Conservation (phyloP, 1,140 invertebrate genomes). For the Trypoxylus dichotomus region DNA sequence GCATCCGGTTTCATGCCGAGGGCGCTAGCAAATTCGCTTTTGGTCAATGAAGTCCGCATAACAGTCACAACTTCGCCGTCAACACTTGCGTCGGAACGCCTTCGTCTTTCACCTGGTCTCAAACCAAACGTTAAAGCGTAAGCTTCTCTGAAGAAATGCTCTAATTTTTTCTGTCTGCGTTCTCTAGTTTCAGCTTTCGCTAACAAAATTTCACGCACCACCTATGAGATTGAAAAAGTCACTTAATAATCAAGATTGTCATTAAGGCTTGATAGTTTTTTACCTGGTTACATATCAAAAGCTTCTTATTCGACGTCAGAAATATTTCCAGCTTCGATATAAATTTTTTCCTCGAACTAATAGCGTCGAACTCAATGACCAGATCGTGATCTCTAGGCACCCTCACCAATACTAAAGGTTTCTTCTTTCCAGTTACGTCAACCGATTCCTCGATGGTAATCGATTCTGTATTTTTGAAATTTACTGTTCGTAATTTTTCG, state of each 20-base stretch:
- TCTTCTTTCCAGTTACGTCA: slow-evolving; percentile 78
- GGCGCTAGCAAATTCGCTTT: slow-evolving; percentile 95
- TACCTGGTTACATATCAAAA: slow-evolving; percentile 69
- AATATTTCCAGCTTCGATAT: slow-evolving; percentile 88
- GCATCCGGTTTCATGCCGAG: slow-evolving; percentile 95
- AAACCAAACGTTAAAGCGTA: slow-evolving; percentile 93
- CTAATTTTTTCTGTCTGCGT: slow-evolving; percentile 87
- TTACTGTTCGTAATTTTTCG: slow-evolving; percentile 81
- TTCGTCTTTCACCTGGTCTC: slow-evolving; percentile 71
- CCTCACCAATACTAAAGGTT: slow-evolving; percentile 81
- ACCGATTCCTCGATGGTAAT: slow-evolving; percentile 83
- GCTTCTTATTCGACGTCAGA: slow-evolving; percentile 79
- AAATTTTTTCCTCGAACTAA: slow-evolving; percentile 82
- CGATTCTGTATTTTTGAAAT: slow-evolving; percentile 72
- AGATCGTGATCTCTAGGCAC: slow-evolving; percentile 94
- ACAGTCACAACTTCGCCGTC: slow-evolving; percentile 86
- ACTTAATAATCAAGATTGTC: neutral
- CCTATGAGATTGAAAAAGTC: slow-evolving; percentile 50
- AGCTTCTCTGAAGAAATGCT: slow-evolving; percentile 98
- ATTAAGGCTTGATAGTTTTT: slow-evolving; percentile 21
- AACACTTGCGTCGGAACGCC: slow-evolving; percentile 71
- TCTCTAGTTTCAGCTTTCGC: slow-evolving; percentile 95
- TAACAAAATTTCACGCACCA: slow-evolving; percentile 82
- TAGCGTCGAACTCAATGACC: slow-evolving; percentile 89
- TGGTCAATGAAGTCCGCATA: slow-evolving; percentile 91